Evolutionary conservation across 2,113 vertebrate genomes (phyloP), one percentile per base, ranked within the genome.

Genomic region (Cebidichthys violaceus): DNA sequence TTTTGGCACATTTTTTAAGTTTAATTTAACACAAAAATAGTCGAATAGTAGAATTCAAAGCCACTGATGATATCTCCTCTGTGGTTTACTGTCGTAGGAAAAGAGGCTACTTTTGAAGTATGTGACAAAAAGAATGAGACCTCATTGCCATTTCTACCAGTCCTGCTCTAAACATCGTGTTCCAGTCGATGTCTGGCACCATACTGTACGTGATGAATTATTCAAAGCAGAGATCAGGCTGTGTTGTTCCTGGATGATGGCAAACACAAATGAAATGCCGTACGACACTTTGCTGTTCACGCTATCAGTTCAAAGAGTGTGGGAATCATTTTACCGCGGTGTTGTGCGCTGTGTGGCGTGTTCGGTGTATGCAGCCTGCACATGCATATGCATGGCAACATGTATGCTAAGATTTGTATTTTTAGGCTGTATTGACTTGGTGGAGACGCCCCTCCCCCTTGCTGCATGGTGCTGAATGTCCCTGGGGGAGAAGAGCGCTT

Each of bases 201-300:
- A 35, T 59, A 69, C 54, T 85, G 81, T 71, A 69, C 73, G 79
- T 75, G 43, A 86, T 92, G 89, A 91, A 91, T 92, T 81, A 92
- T 93, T 90, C 90, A 93, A 68, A 70, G 68, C 67, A 10, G 64
- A 50, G 61, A 59, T 62, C 24, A 64, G 74, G 60, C 70, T 17
- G 61, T 57, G 83, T 81, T 86, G 77, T 79, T 88, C 72, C 87
- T 88, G 68, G 70, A 77, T 55, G 68, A 15, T 57, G 76, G 79
- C 6, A 45, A 82, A 76, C 83, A 77, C 71, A 83, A 83, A 84
- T 83, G 75, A 65, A 88, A 89, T 79, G 71, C 75, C 74, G 55
- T 68, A 35, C 45, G 69, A 80, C 68, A 62, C 64, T 66, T 57
- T 62, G 43, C 37, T 67, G 71, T 83, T 78, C 61, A 77, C 85